A percentile compares a stretch with the other conserved stretches of the same genome.
Conservation (phyloP, 2,888 invertebrate genomes). For the Drosophila falleni region DNA sequence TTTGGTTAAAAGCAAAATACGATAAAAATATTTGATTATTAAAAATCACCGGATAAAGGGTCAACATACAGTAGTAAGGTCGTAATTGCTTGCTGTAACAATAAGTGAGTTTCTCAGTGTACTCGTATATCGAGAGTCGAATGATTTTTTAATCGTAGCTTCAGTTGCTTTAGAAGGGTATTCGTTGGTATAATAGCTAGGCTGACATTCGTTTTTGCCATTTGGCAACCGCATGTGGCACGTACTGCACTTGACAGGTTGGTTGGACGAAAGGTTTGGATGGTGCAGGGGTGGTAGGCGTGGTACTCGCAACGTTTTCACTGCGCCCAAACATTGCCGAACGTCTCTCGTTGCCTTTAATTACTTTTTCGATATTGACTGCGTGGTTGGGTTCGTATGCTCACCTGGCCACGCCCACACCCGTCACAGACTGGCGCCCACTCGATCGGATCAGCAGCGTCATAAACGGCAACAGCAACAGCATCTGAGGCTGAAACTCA, state of each 20-base stretch:
- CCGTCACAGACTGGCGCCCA: slow-evolving; percentile 36
- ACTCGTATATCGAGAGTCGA: background rate
- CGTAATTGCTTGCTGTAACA: background rate
- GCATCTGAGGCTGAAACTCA: slow-evolving; percentile 31
- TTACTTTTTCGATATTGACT: slow-evolving; percentile 74
- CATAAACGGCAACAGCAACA: slow-evolving; percentile 8
- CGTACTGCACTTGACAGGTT: slow-evolving; percentile 74
- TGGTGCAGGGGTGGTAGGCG: slow-evolving; percentile 36
- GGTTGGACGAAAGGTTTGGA: slow-evolving; percentile 12
- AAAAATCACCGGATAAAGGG: background rate
- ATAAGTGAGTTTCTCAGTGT: background rate
- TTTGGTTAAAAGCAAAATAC: too few species aligned
- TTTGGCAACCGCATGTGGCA: slow-evolving; percentile 74
- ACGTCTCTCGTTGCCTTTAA: slow-evolving; percentile 65
- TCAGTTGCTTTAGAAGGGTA: slow-evolving; percentile 22
- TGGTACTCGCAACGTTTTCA: slow-evolving; percentile 39
- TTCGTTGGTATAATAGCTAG: background rate
- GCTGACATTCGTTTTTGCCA: slow-evolving; percentile 47
- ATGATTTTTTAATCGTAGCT: background rate
- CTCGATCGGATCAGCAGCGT: slow-evolving; percentile 57
- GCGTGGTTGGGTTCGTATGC: slow-evolving; percentile 39
- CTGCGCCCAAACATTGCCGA: slow-evolving; percentile 26
- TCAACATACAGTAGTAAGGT: background rate
- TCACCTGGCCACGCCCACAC: slow-evolving; percentile 69
- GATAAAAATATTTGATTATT: too few species aligned